phyloP scores from a whole-genome alignment of 2,797 vertebrate species.

The Lepus oiostolus region DNA sequence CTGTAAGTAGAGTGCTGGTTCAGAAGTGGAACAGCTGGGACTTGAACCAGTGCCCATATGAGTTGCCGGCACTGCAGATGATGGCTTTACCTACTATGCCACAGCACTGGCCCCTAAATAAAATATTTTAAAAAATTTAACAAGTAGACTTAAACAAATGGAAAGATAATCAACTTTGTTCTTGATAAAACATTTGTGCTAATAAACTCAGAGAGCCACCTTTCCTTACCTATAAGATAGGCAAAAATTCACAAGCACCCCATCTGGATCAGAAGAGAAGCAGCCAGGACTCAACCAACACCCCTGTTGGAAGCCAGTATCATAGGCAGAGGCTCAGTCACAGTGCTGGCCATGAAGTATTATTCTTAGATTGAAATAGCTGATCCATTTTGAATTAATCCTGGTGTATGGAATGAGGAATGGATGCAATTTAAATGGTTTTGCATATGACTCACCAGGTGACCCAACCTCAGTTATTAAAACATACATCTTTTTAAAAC shows the following conservation, averaged over 20 bases:
- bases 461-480: constrained; percentile 24
- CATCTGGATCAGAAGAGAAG: too few species aligned
- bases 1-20: too few species aligned
- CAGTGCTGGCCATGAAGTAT: background rate
- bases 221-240: background rate
- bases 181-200: background rate
- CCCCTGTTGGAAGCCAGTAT: too few species aligned
- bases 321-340: too few species aligned
- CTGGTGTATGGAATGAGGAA: constrained; percentile 17
- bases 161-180: background rate
- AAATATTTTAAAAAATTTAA: too few species aligned
- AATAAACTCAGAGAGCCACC: background rate
- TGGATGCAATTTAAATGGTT: constrained; percentile 55
- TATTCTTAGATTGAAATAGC: constrained; percentile 33
- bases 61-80: too few species aligned
- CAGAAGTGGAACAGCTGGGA: too few species aligned
- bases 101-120: too few species aligned
- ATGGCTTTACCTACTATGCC: too few species aligned
- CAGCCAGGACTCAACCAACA: too few species aligned
- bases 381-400: constrained; percentile 55
- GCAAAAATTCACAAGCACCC: background rate
- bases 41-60: too few species aligned
- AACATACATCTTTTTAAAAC: constrained; percentile 36
- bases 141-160: background rate
- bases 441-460: background rate